Percentiles rank a stretch among this genome's conserved stretches.
These are phyloP conservation scores for Drosophila mayaguana DNA, from an alignment of 2,888 invertebrate species.

Conservation along the genomic window DNA sequence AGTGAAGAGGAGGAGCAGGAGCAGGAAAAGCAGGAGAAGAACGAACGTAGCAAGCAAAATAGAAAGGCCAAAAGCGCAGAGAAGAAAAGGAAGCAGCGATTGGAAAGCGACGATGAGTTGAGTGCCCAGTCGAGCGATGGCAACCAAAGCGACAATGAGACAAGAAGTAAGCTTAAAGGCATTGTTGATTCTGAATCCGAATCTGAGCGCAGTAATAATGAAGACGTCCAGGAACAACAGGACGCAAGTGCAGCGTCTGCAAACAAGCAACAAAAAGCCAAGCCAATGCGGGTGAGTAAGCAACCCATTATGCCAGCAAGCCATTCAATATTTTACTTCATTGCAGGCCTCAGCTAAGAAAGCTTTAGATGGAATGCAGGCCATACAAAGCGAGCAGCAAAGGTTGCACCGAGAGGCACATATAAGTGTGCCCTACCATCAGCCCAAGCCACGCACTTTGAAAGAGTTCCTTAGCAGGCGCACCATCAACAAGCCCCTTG, in stretches of 20 bases:
- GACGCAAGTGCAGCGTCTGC: not conserved
- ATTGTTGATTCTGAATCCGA: constrained; percentile 69
- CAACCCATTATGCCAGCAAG: not conserved
- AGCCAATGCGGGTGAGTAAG: constrained; percentile 60
- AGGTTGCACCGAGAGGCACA: constrained; percentile 91
- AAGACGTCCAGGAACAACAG: constrained; percentile 32
- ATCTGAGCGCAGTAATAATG: constrained; percentile 38
- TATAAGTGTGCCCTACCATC: constrained; percentile 93
- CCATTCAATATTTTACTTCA: constrained; percentile 15
- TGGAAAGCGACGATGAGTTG: constrained; percentile 36
- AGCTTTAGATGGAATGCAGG: constrained; percentile 89
- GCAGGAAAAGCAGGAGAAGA: not conserved
- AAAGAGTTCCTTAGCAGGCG: constrained; percentile 90
- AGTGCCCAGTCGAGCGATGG: constrained; percentile 8
- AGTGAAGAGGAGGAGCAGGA: constrained; percentile 58
- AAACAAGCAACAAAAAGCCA: constrained; percentile 44
- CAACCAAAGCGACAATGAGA: not conserved
- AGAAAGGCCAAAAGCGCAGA: constrained; percentile 25
- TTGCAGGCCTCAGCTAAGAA: constrained; percentile 88
- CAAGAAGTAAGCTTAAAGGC: constrained; percentile 46
- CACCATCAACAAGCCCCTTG: constrained; percentile 74
- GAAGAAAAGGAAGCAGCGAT: constrained; percentile 34
- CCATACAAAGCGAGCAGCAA: constrained; percentile 94
- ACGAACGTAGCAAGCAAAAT: constrained; percentile 14
- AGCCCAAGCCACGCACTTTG: constrained; percentile 91